Evolutionary conservation across 2,113 vertebrate genomes (phyloP).

Genomic region (Oenanthe oenanthe): DNA sequence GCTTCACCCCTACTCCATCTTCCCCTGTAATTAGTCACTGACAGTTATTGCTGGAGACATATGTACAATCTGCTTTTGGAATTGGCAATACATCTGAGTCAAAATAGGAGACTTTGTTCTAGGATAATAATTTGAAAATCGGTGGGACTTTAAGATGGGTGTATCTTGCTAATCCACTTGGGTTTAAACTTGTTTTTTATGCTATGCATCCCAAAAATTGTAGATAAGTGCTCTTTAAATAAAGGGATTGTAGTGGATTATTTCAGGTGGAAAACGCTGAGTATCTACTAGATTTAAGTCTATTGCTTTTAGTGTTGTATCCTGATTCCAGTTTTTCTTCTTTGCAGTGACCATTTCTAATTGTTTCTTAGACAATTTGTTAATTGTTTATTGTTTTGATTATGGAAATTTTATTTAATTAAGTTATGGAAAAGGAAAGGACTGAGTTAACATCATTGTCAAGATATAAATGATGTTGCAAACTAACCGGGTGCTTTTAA

Average conservation of each 20-base stretch:
- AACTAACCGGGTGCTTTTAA: background rate
- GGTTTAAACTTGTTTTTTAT: background rate
- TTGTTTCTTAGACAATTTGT: background rate
- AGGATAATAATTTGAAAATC: background rate
- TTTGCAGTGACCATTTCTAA: background rate
- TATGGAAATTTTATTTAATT: background rate
- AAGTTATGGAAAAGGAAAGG: background rate
- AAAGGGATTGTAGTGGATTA: background rate
- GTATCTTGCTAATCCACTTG: background rate
- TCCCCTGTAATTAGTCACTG: background rate
- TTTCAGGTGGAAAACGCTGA: background rate
- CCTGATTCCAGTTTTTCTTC: background rate
- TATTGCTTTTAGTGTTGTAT: background rate
- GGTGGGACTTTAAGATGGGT: background rate
- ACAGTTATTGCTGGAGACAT: background rate
- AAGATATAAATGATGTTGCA: background rate
- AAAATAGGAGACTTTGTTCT: background rate
- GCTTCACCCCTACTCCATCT: background rate
- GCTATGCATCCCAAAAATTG: background rate
- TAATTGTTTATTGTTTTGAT: background rate
- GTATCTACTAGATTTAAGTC: background rate
- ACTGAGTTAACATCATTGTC: background rate
- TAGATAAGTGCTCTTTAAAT: background rate
- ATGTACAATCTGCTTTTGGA: background rate
- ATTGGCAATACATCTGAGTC: background rate